These are phyloP conservation scores for Equus przewalskii DNA, from an alignment of 2,113 vertebrate species.

Conservation along the genomic window DNA sequence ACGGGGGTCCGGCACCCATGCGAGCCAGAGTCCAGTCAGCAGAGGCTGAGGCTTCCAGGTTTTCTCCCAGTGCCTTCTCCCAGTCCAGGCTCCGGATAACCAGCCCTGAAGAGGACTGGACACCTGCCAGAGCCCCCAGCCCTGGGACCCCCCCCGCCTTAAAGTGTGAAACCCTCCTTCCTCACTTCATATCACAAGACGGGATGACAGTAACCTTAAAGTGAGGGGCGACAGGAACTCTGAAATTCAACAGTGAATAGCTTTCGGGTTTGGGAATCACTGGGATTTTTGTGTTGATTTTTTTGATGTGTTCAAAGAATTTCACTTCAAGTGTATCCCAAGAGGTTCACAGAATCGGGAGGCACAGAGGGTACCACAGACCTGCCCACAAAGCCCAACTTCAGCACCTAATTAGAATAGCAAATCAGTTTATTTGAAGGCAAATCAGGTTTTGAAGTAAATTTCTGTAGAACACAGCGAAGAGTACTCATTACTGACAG, in stretches of 20 bases:
- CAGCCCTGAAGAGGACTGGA: neutral
- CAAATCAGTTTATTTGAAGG: conserved; percentile 67
- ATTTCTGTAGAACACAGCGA: conserved; percentile 69
- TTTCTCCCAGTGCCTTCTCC: neutral
- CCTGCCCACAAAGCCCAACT: conserved; percentile 34
- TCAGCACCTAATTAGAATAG: conserved; percentile 62
- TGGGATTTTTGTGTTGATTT: conserved; percentile 37
- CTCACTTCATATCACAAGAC: neutral
- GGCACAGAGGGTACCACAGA: conserved; percentile 30
- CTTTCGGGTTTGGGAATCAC: neutral
- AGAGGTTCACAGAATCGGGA: conserved; percentile 48
- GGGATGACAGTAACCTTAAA: neutral
- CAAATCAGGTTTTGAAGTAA: conserved; percentile 65
- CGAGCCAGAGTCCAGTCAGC: neutral
- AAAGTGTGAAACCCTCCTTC: neutral
- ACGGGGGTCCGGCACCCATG: neutral
- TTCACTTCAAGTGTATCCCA: conserved; percentile 61
- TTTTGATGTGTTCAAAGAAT: conserved; percentile 67
- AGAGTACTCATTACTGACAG: conserved; percentile 53
- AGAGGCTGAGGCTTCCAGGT: neutral
- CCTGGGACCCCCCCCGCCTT: neutral
- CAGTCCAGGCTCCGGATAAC: neutral
- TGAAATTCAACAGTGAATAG: neutral
- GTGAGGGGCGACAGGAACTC: neutral
- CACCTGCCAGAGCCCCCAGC: neutral